Percentiles rank a stretch among this genome's conserved stretches.
Conservation (phyloP, 2,113 vertebrate genomes). For the Psittacara wagleri region DNA sequence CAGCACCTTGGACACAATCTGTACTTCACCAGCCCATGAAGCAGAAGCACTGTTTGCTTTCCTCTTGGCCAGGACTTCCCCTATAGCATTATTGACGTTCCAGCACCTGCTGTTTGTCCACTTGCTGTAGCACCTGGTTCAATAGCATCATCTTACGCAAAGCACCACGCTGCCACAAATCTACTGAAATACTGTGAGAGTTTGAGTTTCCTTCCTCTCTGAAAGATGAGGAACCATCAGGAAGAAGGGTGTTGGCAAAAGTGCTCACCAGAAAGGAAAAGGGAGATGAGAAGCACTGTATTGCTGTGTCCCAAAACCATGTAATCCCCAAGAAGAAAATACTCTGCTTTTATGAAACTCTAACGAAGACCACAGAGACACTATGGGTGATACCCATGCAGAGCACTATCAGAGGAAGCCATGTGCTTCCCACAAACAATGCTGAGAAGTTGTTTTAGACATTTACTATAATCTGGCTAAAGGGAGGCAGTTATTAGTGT, state of each 20-base stretch:
- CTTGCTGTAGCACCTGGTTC: background rate
- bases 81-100: background rate
- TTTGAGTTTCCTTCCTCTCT: background rate
- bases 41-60: slow-evolving; percentile 7
- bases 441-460: background rate
- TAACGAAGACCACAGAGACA: background rate
- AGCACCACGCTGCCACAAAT: background rate
- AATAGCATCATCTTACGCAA: background rate
- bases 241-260: background rate
- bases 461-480: background rate
- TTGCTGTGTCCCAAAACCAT: background rate
- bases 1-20: slow-evolving; percentile 8
- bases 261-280: background rate
- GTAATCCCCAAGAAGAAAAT: background rate
- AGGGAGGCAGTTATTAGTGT: background rate
- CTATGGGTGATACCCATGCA: background rate
- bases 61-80: background rate
- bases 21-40: background rate
- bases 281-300: background rate
- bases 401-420: background rate
- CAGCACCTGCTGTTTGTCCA: slow-evolving; percentile 14
- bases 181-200: background rate
- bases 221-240: background rate
- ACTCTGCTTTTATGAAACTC: background rate
- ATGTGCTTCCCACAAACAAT: fast-evolving